phyloP scores from a whole-genome alignment of 2,888 invertebrate genomes.

The Spialia ferax region DNA sequence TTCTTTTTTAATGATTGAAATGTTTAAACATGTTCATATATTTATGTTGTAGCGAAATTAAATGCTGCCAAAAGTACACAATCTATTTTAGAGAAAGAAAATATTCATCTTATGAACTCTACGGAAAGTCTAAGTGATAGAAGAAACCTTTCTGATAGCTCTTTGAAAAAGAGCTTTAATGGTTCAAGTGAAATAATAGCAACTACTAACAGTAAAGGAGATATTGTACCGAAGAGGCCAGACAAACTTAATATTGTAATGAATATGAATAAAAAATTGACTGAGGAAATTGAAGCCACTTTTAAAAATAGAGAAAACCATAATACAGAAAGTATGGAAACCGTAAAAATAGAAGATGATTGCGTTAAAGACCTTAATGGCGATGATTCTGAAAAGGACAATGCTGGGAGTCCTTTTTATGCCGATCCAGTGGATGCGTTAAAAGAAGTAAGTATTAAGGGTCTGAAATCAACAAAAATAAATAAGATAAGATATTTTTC shows the following conservation, averaged over 20 bases:
- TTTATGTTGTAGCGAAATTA: slow-evolving; percentile 73
- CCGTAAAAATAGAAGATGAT: slow-evolving; percentile 79
- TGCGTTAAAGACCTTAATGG: slow-evolving; percentile 59
- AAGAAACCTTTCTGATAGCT: slow-evolving; percentile 70
- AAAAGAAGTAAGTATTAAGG: slow-evolving; percentile 79
- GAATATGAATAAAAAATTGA: slow-evolving; percentile 83
- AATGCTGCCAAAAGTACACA: slow-evolving; percentile 78
- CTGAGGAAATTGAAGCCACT: slow-evolving; percentile 79
- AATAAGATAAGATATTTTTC: no score
- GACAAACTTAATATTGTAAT: slow-evolving; percentile 79
- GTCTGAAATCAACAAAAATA: no score
- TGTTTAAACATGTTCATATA: not conserved
- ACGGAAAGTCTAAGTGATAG: slow-evolving; percentile 76
- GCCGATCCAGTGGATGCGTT: slow-evolving; percentile 96
- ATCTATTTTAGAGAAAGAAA: slow-evolving; percentile 80
- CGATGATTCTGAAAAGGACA: slow-evolving; percentile 80
- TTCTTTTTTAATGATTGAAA: not conserved
- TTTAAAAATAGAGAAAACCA: slow-evolving; percentile 73
- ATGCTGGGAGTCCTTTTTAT: slow-evolving; percentile 95
- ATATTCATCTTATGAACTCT: slow-evolving; percentile 73
- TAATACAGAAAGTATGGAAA: slow-evolving; percentile 81
- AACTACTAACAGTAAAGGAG: slow-evolving; percentile 82
- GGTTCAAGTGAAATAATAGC: slow-evolving; percentile 78
- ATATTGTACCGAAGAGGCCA: slow-evolving; percentile 78
- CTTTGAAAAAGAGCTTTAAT: slow-evolving; percentile 73